Base-by-base conservation (phyloP, 2,113 vertebrate species). In the Petromus typicus region DNA sequence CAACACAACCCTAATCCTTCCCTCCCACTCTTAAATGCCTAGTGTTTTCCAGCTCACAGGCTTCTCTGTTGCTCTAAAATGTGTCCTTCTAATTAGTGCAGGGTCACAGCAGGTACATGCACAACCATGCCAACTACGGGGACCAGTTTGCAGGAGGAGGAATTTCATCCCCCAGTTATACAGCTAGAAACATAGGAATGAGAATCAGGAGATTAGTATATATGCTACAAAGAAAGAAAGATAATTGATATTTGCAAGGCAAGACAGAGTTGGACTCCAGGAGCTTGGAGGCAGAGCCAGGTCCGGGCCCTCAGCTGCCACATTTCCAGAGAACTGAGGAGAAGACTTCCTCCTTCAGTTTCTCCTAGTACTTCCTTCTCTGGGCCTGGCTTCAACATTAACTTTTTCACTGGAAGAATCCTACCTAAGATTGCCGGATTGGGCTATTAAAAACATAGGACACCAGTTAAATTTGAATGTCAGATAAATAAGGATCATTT, bases 391-490 rank as follows among this genome's bases (percentile, higher is more conserved):
- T 89, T 43, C 69, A 30, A 18, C 17, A 32, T 79, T 67, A 89
- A 85, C 73, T 83, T 51, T 84, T 40, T 63, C 32, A 85, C 48
- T 18, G 64, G 84, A 94, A 88, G 43, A 2, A 45, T 87, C 37
- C 40, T n/a, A 66, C 69, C 34, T 51, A 51, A 89, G 27, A 30
- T n/a, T 73, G 16, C 14, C 5, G 73, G 16, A 59, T 89, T 95
- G 51, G 93, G 59, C 75, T 87, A 91, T 57, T 45, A 73, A 69
- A 89, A 81, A 73, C 20, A 67, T 10, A 73, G 30, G 16, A 20
- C 16, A 32, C 32, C 8, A n/a, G 76, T 89, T 61, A 93, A 56
- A 82, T 76, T 83, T 83, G 32, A 90, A 92, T 83, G 89, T 89
- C 25, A 92, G n/a, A 18, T 95, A 75, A 78, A 86, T 17, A 73